Percentiles rank a stretch among this genome's conserved stretches.
phyloP scores from a whole-genome alignment of 2,113 vertebrate species.

The Myodes glareolus region DNA sequence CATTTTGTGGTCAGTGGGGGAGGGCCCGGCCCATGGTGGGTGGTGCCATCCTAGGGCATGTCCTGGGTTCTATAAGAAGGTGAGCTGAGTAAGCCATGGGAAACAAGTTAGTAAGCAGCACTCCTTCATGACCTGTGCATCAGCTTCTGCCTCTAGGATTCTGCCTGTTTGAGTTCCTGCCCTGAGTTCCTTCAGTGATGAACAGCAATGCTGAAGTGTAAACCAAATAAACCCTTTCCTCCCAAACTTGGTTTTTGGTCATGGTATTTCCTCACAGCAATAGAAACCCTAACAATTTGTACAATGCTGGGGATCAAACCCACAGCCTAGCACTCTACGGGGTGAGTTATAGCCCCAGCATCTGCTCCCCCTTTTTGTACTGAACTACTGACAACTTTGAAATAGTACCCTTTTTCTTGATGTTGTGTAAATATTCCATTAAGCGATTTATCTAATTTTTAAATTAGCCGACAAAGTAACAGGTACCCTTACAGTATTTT shows the following conservation, averaged over 20 bases:
- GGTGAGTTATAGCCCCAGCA: neutral
- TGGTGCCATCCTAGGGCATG: neutral
- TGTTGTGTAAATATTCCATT: neutral
- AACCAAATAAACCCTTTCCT: too few relatives aligned
- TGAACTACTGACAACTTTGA: neutral
- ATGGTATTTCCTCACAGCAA: too few relatives aligned
- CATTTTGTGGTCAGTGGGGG: neutral
- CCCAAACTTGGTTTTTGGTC: too few relatives aligned
- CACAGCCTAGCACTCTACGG: neutral
- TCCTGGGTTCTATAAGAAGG: neutral
- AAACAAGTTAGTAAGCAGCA: neutral
- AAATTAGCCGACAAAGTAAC: neutral
- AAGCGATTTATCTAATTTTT: neutral
- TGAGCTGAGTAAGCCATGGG: neutral
- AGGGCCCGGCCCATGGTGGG: neutral
- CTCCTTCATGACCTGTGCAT: neutral
- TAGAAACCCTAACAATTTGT: too few relatives aligned
- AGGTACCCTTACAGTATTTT: neutral
- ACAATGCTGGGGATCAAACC: neutral
- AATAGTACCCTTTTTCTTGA: neutral
- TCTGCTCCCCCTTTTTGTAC: too few relatives aligned
- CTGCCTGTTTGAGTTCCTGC: neutral
- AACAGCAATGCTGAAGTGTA: neutral
- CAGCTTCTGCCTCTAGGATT: neutral
- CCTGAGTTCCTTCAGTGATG: neutral